phyloP scores from a whole-genome alignment of 2,113 vertebrate genomes.

The Nesoenas mayeri region DNA sequence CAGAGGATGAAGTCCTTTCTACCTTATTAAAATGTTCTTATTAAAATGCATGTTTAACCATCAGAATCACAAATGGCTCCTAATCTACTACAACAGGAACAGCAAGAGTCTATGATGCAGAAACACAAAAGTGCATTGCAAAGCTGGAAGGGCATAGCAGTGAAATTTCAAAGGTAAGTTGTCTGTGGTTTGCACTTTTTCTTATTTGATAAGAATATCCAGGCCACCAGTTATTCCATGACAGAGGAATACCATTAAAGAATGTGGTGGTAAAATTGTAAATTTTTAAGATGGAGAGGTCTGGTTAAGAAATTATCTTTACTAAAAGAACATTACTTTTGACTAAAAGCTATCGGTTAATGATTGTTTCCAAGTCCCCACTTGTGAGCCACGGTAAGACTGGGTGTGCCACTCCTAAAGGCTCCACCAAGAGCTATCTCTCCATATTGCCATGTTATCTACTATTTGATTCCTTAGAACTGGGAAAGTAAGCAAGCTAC shows the following conservation, averaged over 20 bases:
- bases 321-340: neutral
- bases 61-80: neutral
- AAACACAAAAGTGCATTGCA: constrained; percentile 82
- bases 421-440: neutral
- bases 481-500: too few species aligned
- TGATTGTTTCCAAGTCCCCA: neutral
- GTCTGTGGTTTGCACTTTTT: neutral
- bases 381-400: neutral
- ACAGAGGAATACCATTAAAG: neutral
- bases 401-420: neutral
- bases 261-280: neutral
- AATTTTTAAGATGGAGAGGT: neutral
- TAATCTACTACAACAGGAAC: constrained; percentile 77
- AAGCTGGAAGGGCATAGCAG: constrained; percentile 87
- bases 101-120: constrained; percentile 83
- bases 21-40: neutral
- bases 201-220: neutral
- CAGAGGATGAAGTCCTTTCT: neutral
- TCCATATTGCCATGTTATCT: neutral
- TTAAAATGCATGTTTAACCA: neutral
- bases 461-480: too few species aligned
- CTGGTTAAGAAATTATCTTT: neutral
- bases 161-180: constrained; percentile 93
- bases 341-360: neutral
- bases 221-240: neutral